These are phyloP conservation scores for Rhea pennata DNA, from an alignment of 2,113 vertebrate genomes.

Conservation along the genomic window DNA sequence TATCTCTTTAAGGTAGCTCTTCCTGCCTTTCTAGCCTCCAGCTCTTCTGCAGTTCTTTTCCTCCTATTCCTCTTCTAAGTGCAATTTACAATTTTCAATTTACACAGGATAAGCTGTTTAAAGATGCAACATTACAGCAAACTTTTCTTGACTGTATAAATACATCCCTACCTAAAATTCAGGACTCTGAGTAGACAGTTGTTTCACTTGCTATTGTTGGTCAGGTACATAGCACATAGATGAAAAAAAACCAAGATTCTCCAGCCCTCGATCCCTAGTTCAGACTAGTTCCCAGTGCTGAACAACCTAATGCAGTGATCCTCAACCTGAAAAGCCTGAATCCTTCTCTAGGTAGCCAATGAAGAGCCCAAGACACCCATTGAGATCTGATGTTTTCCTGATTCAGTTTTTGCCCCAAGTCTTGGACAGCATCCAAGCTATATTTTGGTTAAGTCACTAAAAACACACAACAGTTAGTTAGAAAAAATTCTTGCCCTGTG, in stretches of 20 bases:
- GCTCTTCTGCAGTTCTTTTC: conserved; percentile 30
- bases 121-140: conserved; percentile 35
- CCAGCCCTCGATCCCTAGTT: neutral
- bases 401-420: neutral
- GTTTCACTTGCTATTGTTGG: neutral
- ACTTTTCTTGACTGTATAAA: conserved; percentile 25
- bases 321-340: neutral
- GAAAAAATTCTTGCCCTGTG: neutral
- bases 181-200: neutral
- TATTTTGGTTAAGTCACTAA: neutral
- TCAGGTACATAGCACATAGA: neutral
- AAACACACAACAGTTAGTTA: neutral
- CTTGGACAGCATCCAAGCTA: neutral
- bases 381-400: neutral
- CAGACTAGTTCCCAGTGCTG: neutral
- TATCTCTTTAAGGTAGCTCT: conserved; percentile 41
- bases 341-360: neutral
- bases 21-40: conserved; percentile 51
- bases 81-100: neutral
- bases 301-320: neutral
- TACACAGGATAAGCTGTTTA: conserved; percentile 36
- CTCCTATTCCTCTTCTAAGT: conserved; percentile 41
- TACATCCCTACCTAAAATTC: neutral
- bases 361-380: neutral
- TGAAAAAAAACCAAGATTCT: neutral